Conservation (phyloP, 2,888 invertebrate species). For the Antheraea yamamai region DNA sequence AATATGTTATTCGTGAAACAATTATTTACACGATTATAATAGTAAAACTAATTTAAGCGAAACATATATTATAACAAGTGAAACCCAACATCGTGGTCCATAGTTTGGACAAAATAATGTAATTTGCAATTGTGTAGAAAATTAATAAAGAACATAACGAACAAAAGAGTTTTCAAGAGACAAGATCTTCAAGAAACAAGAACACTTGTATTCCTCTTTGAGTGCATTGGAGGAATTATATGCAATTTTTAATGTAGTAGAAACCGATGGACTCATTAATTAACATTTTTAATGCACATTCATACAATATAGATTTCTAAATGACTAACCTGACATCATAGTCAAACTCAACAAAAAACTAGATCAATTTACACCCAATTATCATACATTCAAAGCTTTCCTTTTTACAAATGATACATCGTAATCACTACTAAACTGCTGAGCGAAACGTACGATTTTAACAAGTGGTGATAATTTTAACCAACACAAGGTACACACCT, state of each 20-base stretch:
- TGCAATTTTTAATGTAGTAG: neutral
- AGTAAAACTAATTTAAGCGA: neutral
- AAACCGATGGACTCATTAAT: neutral
- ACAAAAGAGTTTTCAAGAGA: neutral
- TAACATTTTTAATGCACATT: neutral
- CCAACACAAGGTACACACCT: neutral
- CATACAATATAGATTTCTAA: neutral
- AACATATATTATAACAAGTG: neutral
- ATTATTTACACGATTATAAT: neutral
- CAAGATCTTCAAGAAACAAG: too few relatives aligned
- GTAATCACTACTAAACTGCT: neutral
- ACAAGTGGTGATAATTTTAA: neutral
- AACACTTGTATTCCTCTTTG: neutral
- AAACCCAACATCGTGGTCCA: neutral
- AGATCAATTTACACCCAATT: constrained; percentile 33
- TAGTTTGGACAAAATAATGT: neutral
- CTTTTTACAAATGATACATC: constrained; percentile 26
- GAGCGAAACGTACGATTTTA: neutral
- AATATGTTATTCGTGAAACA: constrained; percentile 11
- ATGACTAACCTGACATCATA: neutral
- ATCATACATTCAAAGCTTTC: constrained; percentile 33
- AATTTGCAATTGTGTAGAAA: neutral
- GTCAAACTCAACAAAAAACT: constrained; percentile 27
- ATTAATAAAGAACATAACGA: neutral
- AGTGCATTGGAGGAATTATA: neutral